A percentile compares a stretch with the other conserved stretches of the same genome.
These are phyloP conservation scores for Zenarchopterus dispar DNA, from an alignment of 2,797 vertebrate genomes.

Conservation along the genomic window DNA sequence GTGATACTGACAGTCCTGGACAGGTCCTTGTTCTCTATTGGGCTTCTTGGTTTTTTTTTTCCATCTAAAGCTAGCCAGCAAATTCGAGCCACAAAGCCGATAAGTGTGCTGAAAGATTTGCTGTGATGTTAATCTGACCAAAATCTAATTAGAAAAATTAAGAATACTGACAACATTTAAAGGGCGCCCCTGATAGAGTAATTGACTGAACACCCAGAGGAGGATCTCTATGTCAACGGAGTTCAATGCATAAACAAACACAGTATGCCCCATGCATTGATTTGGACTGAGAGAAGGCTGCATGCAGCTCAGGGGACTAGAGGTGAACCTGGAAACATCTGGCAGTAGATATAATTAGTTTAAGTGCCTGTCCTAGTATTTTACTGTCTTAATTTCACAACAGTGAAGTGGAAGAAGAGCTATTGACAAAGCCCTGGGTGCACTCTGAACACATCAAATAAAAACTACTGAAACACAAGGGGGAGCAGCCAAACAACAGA, in stretches of 20 bases:
- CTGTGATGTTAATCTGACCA: constrained; percentile 59
- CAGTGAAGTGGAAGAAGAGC: constrained; percentile 52
- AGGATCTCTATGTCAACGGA: neutral
- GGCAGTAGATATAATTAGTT: constrained; percentile 71
- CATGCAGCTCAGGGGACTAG: constrained; percentile 28
- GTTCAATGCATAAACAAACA: constrained; percentile 10
- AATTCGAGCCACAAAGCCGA: constrained; percentile 55
- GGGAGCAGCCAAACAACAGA: constrained; percentile 19
- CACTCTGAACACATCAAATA: constrained; percentile 52
- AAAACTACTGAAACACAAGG: constrained; percentile 25
- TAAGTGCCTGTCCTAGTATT: constrained; percentile 64
- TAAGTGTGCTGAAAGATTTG: constrained; percentile 53
- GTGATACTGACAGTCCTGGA: constrained; percentile 55
- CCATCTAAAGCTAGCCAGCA: constrained; percentile 46
- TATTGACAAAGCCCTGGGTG: constrained; percentile 50
- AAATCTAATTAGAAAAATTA: constrained; percentile 42
- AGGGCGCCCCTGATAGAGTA: constrained; percentile 1
- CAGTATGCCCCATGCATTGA: constrained; percentile 3
- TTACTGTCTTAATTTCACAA: constrained; percentile 65
- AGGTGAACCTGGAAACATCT: constrained; percentile 50
- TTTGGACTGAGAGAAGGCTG: constrained; percentile 37
- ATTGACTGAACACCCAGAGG: constrained; percentile 11
- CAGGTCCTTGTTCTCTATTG: constrained; percentile 59
- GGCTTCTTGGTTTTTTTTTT: neutral
- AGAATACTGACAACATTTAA: constrained; percentile 22